Conservation (phyloP, 37 sponge, comb jelly and placozoan species). For the Theonella swinhoei region DNA sequence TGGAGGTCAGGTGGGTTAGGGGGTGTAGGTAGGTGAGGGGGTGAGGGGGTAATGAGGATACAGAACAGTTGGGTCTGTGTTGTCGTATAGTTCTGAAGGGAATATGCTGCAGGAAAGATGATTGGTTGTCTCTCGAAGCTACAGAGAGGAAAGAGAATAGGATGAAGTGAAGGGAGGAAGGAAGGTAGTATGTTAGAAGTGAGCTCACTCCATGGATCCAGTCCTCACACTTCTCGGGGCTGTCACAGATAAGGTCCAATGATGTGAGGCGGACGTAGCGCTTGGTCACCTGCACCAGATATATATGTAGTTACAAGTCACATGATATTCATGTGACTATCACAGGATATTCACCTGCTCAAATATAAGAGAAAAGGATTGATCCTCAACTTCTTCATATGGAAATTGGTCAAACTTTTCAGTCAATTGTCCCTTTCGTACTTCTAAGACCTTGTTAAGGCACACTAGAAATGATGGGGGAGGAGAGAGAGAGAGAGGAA, state of each 20-base stretch:
- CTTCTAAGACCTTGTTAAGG: constrained; percentile 58
- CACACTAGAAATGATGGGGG: constrained; percentile 13
- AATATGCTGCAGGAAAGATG: constrained; percentile 30
- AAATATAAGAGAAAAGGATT: constrained; percentile 78
- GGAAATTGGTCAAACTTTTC: constrained; percentile 70
- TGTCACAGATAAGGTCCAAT: constrained; percentile 78
- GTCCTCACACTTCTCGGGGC: constrained; percentile 21
- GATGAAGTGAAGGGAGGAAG: not conserved
- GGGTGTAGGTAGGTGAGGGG: not conserved
- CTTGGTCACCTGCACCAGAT: not conserved
- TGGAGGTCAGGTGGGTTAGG: not conserved
- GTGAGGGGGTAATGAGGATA: constrained; percentile 16
- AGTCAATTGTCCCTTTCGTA: constrained; percentile 71
- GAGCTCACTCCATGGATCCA: constrained; percentile 74
- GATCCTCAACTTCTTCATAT: constrained; percentile 54
- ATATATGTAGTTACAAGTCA: too few relatives aligned
- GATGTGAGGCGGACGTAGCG: constrained; percentile 62
- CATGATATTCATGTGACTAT: not conserved
- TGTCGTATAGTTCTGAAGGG: constrained; percentile 32
- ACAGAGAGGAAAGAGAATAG: not conserved
- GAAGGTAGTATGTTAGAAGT: not conserved
- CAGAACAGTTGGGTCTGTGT: constrained; percentile 66
- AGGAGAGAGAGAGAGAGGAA: not conserved
- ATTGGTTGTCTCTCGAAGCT: constrained; percentile 8
- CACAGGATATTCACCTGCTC: constrained; percentile 52